phyloP scores from a whole-genome alignment of 1,140 invertebrate species.

The Cepaea nemoralis region DNA sequence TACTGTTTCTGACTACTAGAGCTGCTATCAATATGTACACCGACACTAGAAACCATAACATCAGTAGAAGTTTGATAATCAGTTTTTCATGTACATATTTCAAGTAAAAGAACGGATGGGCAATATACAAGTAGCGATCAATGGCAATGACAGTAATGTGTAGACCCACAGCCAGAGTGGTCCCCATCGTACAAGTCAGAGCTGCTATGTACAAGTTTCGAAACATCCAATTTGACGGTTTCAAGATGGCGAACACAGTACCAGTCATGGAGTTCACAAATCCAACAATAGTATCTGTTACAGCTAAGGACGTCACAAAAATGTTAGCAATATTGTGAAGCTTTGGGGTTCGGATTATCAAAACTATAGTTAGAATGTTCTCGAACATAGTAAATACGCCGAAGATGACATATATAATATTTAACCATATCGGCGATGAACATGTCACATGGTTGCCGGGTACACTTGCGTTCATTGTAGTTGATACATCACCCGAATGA shows the following conservation, averaged over 20 bases:
- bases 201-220: too few relatives aligned
- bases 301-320: neutral
- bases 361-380: neutral
- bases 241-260: neutral
- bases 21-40: too few relatives aligned
- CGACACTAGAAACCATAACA: too few relatives aligned
- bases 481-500: too few relatives aligned
- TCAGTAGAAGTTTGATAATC: too few relatives aligned
- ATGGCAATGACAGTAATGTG: too few relatives aligned
- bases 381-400: neutral
- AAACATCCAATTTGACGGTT: too few relatives aligned
- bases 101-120: neutral
- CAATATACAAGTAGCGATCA: too few relatives aligned
- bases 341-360: neutral
- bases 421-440: neutral
- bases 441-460: too few relatives aligned
- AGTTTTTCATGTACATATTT: neutral
- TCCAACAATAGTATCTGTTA: neutral
- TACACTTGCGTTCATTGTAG: too few relatives aligned
- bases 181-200: too few relatives aligned
- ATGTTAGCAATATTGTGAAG: neutral
- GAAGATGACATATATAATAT: neutral
- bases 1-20: too few relatives aligned
- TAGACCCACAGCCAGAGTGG: neutral
- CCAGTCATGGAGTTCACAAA: neutral